These are phyloP conservation scores for Xenopus borealis DNA, from an alignment of 2,113 vertebrate genomes.

Conservation along the genomic window DNA sequence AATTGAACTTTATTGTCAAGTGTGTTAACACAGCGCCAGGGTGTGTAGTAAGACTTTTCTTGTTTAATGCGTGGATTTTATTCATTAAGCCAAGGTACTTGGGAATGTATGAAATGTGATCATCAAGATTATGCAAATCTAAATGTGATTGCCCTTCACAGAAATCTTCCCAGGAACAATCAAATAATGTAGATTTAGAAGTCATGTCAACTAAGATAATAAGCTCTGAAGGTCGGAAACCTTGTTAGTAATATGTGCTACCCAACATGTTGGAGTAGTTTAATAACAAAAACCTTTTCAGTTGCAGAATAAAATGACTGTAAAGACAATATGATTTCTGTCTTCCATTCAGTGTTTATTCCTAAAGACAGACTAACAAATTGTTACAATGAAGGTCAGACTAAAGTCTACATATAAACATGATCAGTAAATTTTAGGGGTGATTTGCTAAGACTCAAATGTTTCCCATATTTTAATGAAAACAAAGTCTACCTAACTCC, in stretches of 20 bases:
- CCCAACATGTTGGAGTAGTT: conserved; percentile 24
- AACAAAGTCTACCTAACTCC: too few species aligned
- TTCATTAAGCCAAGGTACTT: conserved; percentile 43
- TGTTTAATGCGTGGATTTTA: conserved; percentile 35
- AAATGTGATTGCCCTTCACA: conserved; percentile 47
- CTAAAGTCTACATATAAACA: too few species aligned
- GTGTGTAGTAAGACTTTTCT: conserved; percentile 11
- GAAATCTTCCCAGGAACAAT: conserved; percentile 44
- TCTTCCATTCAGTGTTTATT: neutral
- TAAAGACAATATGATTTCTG: neutral
- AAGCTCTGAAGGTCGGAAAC: conserved; percentile 37
- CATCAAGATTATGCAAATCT: conserved; percentile 44
- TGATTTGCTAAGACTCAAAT: too few species aligned
- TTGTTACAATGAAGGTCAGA: too few species aligned
- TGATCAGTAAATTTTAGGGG: neutral
- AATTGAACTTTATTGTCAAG: conserved; percentile 45
- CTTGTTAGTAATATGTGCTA: conserved; percentile 21
- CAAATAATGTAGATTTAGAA: conserved; percentile 44
- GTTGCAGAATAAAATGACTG: neutral
- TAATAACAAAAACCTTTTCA: conserved; percentile 34
- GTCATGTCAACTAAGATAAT: conserved; percentile 40
- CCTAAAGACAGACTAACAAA: too few species aligned
- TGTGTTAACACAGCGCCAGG: conserved; percentile 19
- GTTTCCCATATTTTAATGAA: too few species aligned
- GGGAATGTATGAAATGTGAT: conserved; percentile 42